These are phyloP conservation scores for Brienomyrus brachyistius DNA, from an alignment of 2,113 vertebrate species.

Conservation along the genomic window DNA sequence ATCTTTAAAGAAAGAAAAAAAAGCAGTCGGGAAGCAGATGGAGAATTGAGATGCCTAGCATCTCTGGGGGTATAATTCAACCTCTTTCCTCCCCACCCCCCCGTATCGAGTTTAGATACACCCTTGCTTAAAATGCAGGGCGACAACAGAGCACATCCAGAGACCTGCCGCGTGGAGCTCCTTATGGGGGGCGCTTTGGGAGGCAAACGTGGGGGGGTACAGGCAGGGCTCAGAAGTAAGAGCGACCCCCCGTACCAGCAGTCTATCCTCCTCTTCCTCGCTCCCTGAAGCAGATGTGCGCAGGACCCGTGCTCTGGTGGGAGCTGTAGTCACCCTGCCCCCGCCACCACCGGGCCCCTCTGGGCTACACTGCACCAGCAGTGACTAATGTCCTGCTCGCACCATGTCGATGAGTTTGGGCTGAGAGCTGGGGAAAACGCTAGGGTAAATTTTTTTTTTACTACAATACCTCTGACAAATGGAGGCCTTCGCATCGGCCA, in stretches of 20 bases:
- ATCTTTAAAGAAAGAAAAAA: neutral
- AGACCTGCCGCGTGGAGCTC: slow-evolving; percentile 66
- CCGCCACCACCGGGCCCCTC: slow-evolving; percentile 44
- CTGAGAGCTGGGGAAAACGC: slow-evolving; percentile 53
- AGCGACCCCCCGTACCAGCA: slow-evolving; percentile 33
- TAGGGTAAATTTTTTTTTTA: slow-evolving; percentile 42
- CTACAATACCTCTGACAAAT: slow-evolving; percentile 85
- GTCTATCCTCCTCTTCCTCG: slow-evolving; percentile 46
- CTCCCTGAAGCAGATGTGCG: neutral
- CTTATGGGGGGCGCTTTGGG: slow-evolving; percentile 65
- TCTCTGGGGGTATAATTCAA: neutral
- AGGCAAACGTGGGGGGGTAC: slow-evolving; percentile 55
- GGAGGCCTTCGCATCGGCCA: slow-evolving; percentile 75
- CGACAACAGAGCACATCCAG: slow-evolving; percentile 51
- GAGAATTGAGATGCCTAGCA: neutral
- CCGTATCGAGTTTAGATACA: neutral
- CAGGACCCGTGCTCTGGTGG: neutral
- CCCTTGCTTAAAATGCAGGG: slow-evolving; percentile 46
- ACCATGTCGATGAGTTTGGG: slow-evolving; percentile 88
- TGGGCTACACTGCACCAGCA: slow-evolving; percentile 75
- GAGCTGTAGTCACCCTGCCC: slow-evolving; percentile 24
- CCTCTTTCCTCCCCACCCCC: neutral
- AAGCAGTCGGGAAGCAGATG: neutral
- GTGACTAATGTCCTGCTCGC: slow-evolving; percentile 90
- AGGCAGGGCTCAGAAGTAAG: slow-evolving; percentile 59